Evolutionary conservation across 2,797 vertebrate species (phyloP).

Genomic region (Chanos chanos): DNA sequence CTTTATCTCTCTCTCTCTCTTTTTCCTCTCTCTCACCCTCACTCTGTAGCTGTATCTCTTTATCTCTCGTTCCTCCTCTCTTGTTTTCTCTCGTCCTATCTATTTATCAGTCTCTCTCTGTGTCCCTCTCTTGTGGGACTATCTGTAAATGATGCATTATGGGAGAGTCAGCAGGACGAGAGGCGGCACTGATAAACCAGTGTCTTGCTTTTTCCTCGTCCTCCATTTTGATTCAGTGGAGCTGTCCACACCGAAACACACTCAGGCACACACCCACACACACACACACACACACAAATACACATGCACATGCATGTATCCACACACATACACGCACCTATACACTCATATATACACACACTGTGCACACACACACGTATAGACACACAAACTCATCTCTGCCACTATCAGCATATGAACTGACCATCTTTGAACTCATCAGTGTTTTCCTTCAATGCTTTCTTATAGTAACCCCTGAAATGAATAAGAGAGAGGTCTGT

Average conservation of each 20-base stretch:
- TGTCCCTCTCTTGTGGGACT: slow-evolving; percentile 42
- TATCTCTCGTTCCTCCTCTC: background rate
- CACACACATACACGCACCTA: slow-evolving; percentile 38
- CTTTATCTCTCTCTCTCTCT: background rate
- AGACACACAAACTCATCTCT: too few species aligned
- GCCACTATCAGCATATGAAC: slow-evolving; percentile 2
- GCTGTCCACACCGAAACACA: slow-evolving; percentile 42
- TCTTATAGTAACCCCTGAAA: slow-evolving; percentile 20
- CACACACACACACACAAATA: slow-evolving; percentile 16
- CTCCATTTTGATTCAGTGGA: slow-evolving; percentile 71
- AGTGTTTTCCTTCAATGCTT: slow-evolving; percentile 8
- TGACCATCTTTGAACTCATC: slow-evolving; percentile 21
- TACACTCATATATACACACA: slow-evolving; percentile 23
- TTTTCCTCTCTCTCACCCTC: slow-evolving; percentile 13
- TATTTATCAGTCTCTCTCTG: slow-evolving; percentile 40
- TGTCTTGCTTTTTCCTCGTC: slow-evolving; percentile 39
- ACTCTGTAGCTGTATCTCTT: slow-evolving; percentile 16
- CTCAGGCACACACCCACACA: slow-evolving; percentile 33
- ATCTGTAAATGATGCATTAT: slow-evolving; percentile 48
- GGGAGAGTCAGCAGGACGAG: slow-evolving; percentile 41
- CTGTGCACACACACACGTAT: slow-evolving; percentile 20
- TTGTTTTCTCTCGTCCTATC: slow-evolving; percentile 34
- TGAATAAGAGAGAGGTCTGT: background rate
- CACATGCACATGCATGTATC: background rate
- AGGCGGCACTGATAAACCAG: slow-evolving; percentile 41